These are phyloP conservation scores for Myotis davidii DNA, from an alignment of 2,113 vertebrate species.

Conservation along the genomic window DNA sequence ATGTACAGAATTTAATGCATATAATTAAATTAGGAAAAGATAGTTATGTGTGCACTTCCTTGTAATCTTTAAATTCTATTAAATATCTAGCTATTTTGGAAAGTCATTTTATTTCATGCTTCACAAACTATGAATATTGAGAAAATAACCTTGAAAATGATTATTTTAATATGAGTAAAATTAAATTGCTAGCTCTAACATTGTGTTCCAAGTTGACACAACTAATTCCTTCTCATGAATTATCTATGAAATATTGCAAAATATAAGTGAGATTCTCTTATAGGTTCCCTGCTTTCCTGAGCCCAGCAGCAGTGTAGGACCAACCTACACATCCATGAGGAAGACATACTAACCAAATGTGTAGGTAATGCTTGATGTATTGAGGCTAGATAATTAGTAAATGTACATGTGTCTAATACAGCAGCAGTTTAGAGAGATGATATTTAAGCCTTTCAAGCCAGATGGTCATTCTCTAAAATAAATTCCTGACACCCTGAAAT, in stretches of 20 bases:
- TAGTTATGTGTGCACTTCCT: neutral
- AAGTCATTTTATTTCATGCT: slow-evolving; percentile 56
- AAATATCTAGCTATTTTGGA: neutral
- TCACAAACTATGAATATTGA: neutral
- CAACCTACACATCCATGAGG: neutral
- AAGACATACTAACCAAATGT: neutral
- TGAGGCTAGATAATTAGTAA: neutral
- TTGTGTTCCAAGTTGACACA: neutral
- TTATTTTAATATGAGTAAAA: slow-evolving; percentile 36
- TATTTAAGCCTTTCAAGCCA: neutral
- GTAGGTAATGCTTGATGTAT: neutral
- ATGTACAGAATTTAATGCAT: neutral
- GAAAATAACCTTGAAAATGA: slow-evolving; percentile 41
- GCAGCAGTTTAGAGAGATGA: neutral
- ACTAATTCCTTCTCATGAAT: slow-evolving; percentile 12
- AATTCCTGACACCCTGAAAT: neutral
- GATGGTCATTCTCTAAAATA: slow-evolving; percentile 21
- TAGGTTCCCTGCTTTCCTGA: neutral
- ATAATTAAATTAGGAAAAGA: neutral
- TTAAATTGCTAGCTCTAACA: slow-evolving; percentile 8
- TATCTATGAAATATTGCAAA: neutral
- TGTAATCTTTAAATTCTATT: slow-evolving; percentile 30
- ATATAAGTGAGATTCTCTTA: neutral
- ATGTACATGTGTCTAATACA: neutral
- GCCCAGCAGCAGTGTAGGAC: neutral